phyloP scores from a whole-genome alignment of 1,140 invertebrate species.

The Andricus grossulariae region DNA sequence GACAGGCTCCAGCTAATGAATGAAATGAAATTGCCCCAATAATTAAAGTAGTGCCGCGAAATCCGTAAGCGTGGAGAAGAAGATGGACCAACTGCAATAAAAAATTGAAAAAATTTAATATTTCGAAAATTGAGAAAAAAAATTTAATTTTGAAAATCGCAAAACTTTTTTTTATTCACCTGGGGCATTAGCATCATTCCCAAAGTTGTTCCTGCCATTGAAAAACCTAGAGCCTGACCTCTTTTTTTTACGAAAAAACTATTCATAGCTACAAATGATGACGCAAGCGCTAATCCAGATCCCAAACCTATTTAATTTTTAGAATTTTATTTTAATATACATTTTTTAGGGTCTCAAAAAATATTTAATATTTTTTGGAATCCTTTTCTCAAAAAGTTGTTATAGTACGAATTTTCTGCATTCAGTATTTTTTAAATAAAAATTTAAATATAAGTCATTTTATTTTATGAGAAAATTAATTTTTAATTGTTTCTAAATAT shows the following conservation, averaged over 20 bases:
- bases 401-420: too few relatives aligned
- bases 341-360: too few relatives aligned
- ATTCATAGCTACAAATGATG: conserved; percentile 84
- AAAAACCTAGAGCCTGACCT: conserved; percentile 85
- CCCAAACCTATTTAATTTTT: conserved; percentile 77
- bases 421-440: too few relatives aligned
- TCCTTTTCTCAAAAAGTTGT: too few relatives aligned
- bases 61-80: conserved; percentile 54
- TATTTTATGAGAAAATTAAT: too few relatives aligned
- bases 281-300: conserved; percentile 82
- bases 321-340: not conserved
- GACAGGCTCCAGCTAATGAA: conserved; percentile 79
- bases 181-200: conserved; percentile 87
- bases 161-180: conserved; percentile 45
- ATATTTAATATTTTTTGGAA: too few relatives aligned
- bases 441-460: too few relatives aligned
- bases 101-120: not conserved
- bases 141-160: too few relatives aligned
- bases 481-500: too few relatives aligned
- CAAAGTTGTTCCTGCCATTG: conserved; percentile 85
- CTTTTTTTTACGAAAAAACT: conserved; percentile 85
- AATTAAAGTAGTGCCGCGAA: conserved; percentile 79
- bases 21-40: conserved; percentile 82
- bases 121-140: not conserved
- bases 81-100: conserved; percentile 52